Base-by-base conservation (phyloP, 2,797 vertebrate genomes). In the Spinus olivaceus region DNA sequence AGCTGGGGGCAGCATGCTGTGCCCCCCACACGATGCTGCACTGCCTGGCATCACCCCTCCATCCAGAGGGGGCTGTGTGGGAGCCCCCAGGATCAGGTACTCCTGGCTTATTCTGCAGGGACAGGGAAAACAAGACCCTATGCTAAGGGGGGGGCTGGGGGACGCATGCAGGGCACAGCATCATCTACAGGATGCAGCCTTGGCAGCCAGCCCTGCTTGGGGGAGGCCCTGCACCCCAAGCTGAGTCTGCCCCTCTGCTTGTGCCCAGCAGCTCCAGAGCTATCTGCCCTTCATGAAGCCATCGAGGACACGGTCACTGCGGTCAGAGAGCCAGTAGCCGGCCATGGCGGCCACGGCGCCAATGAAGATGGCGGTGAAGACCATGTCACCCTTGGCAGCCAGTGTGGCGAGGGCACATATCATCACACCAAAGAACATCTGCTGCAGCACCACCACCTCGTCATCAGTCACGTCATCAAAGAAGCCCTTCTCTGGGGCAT, bases 281-380 rank as follows among this genome's bases (percentile, higher is more conserved):
- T 99, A 99, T 97, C 98, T 99, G 93, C 99, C 99, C 97, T 99
- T 99, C 94, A 99, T 98, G 96, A 99, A 98, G 70, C 99, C 99
- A 4, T 99, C 99, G 12, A 99, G 98, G 97, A 99, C 98, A 2
- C 98, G 98, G 96, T 99, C 99, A 7, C 99, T 99, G 83, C 99
- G 99, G 93, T 99, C 99, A 0, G 99, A 99, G 77, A 99, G 97
- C 99, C 99, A 99, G 97, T 99, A 99, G 77, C 99, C 99, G 0
- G 99, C 99, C 99, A 99, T 99, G 59, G 99, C 99, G 0, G 99
- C 99, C 88, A 99, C 98, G 0, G 99, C 99, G 0, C 99, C 99
- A 0, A 99, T 99, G 96, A 99, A 99, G 97, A 99, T 99, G 94
- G 99, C 99, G 0, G 99, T 99, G 92, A 99, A 99, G 79, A 99